Conservation (phyloP, 2,797 vertebrate species). For the Orestias chungarensis region DNA sequence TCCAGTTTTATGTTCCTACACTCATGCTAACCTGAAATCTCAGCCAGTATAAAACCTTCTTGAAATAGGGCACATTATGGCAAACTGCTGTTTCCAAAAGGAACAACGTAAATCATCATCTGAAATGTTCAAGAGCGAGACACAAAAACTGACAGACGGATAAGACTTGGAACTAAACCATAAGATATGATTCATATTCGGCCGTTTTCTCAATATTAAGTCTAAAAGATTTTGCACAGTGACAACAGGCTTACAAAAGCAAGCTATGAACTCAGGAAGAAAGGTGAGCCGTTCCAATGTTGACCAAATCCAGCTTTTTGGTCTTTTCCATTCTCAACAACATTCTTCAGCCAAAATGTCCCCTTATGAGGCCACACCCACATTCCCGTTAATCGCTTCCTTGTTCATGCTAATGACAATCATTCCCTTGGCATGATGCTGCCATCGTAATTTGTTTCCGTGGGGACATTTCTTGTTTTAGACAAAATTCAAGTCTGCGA, state of each 20-base stretch:
- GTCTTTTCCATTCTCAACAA: no score
- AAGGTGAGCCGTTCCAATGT: background rate
- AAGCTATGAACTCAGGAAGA: background rate
- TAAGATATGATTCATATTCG: conserved; percentile 33
- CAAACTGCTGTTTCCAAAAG: conserved; percentile 48
- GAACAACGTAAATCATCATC: conserved; percentile 22
- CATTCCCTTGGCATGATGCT: background rate
- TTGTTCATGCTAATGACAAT: background rate
- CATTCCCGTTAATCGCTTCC: background rate
- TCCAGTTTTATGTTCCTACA: conserved; percentile 35
- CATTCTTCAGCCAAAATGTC: background rate
- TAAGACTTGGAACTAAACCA: conserved; percentile 9
- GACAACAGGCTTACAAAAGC: conserved; percentile 28
- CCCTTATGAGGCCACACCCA: background rate
- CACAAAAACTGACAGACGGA: conserved; percentile 9
- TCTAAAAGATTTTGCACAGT: conserved; percentile 19
- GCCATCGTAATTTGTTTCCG: background rate
- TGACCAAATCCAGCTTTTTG: background rate
- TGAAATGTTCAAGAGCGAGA: conserved; percentile 4
- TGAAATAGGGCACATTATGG: conserved; percentile 60
- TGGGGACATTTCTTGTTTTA: background rate
- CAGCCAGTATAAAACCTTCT: conserved; percentile 17
- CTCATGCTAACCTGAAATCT: conserved; percentile 33
- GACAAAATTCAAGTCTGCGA: background rate
- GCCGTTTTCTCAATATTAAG: conserved; percentile 25